Evolutionary conservation across 2,888 invertebrate genomes (phyloP).

Genomic region (Deilephila elpenor): DNA sequence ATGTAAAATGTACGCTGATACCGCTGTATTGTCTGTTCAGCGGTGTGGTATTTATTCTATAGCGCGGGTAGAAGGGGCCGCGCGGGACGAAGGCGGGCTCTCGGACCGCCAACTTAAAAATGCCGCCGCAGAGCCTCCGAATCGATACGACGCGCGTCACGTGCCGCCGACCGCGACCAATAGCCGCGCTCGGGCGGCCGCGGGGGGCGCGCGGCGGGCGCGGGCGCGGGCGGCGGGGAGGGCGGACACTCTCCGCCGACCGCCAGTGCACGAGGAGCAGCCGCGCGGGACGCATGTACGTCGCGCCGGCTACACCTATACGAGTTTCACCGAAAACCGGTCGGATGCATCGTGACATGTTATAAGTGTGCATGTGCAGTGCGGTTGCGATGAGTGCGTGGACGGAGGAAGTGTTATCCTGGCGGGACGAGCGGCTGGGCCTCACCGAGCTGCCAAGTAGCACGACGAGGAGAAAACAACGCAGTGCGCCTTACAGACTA

Average conservation of each 20-base stretch:
- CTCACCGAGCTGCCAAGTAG: conserved; percentile 72
- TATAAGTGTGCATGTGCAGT: conserved; percentile 67
- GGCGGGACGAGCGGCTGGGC: conserved; percentile 78
- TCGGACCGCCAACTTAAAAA: conserved; percentile 89
- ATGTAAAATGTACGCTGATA: neutral
- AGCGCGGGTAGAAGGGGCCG: conserved; percentile 64
- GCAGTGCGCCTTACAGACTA: conserved; percentile 87
- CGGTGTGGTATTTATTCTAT: conserved; percentile 52
- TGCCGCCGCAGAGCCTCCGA: conserved; percentile 92
- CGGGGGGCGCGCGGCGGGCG: conserved; percentile 49
- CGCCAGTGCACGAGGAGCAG: conserved; percentile 75
- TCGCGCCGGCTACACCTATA: conserved; percentile 48
- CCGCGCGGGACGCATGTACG: conserved; percentile 60
- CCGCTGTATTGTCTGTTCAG: conserved; percentile 39
- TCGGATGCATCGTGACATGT: conserved; percentile 75
- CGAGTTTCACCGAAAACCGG: conserved; percentile 76
- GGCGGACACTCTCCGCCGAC: conserved; percentile 52
- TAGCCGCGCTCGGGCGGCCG: conserved; percentile 71
- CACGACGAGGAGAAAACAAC: conserved; percentile 80
- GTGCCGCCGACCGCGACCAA: conserved; percentile 84
- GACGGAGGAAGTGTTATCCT: conserved; percentile 80
- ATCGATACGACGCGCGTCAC: conserved; percentile 90
- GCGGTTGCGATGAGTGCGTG: conserved; percentile 77
- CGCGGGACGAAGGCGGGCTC: conserved; percentile 79
- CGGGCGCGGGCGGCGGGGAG: conserved; percentile 49